Evolutionary conservation across 2,113 vertebrate species (phyloP).

Genomic region (Enhydra lutris): DNA sequence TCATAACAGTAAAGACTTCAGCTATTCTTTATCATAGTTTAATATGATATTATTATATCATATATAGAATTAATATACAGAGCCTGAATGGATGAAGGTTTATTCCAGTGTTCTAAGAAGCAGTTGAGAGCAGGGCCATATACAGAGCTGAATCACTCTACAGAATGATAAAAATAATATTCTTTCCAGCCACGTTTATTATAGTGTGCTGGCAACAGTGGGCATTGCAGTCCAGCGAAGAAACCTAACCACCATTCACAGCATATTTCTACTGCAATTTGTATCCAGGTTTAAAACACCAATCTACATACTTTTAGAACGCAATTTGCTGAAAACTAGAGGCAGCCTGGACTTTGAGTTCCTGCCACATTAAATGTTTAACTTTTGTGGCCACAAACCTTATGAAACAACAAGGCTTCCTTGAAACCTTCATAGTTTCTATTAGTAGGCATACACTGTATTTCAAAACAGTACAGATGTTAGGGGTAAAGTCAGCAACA

Average conservation of each 20-base stretch:
- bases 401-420: constrained; percentile 13
- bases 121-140: neutral
- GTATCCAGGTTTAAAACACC: neutral
- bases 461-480: constrained; percentile 14
- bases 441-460: neutral
- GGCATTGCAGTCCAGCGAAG: neutral
- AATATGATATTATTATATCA: no score
- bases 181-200: neutral
- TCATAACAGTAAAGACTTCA: neutral
- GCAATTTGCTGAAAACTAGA: neutral
- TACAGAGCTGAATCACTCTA: neutral
- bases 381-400: constrained; percentile 27
- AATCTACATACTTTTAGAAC: neutral
- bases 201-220: neutral
- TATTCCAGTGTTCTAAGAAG: neutral
- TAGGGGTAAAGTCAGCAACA: neutral
- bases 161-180: neutral
- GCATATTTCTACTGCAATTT: neutral
- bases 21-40: neutral
- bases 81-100: neutral
- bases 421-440: constrained; percentile 22
- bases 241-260: neutral
- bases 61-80: neutral
- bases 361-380: constrained; percentile 48
- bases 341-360: neutral